Evolutionary conservation across 2,113 vertebrate species (phyloP), one percentile per base, ranked within the genome.

Genomic region (Dascyllus trimaculatus): DNA sequence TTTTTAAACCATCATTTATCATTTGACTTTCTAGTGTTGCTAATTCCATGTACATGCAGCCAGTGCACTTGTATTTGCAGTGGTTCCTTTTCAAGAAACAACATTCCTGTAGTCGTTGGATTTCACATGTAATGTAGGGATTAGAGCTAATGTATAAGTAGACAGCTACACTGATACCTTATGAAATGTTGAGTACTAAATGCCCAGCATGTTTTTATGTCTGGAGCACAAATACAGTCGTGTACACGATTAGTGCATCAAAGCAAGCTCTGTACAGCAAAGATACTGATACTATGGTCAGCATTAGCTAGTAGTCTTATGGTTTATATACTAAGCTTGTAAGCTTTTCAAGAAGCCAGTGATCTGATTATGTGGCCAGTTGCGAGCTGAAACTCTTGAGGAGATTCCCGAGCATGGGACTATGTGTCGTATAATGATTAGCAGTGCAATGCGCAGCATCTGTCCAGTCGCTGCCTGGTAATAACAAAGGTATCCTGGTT

Each of bases 301-400:
- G 77, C 52, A 71, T 88, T 80, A 62, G 62, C 61, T 45, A 81
- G 80, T 48, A 57, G 69, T 64, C 58, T 68, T 65, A 65, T 84
- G 66, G 54, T 85, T 87, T 74, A 60, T 29, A 68, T 88, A 52
- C 74, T 85, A 86, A 88, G 66, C 69, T 73, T 77, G 54, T 60
- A 80, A 88, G 84, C 84, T 69, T 75, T 75, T 83, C 75, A 84
- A 75, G 59, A 83, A 84, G 84, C 68, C 81, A 88, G 32, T 75
- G 85, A 85, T 82, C 83, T 89, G 81, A 86, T 92, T 91, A 87
- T 58, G 64, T 78, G 40, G 67, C 60, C 76, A 81, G 59, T 63
- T 67, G 32, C 46, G 38, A 83, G 72, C 58, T 78, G 21, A 59
- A 66, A 75, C 25, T 51, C 29, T 65, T 21, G 19, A 61, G 26